phyloP scores from a whole-genome alignment of 2,113 vertebrate genomes.

The Anoura caudifer region DNA sequence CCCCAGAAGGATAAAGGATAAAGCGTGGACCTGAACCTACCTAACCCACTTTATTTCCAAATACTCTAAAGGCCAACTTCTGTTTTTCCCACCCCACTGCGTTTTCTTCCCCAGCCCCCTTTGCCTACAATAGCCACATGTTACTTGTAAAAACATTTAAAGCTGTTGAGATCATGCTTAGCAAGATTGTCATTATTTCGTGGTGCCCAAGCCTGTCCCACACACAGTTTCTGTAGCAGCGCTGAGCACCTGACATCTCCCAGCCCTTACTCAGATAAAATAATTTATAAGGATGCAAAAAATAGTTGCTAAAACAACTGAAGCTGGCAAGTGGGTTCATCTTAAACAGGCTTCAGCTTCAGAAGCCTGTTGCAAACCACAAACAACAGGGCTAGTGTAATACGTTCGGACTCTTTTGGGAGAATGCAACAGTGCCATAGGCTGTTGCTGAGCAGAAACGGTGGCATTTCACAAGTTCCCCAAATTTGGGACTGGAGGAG shows the following conservation, averaged over 20 bases:
- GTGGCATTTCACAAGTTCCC: slow-evolving; percentile 10
- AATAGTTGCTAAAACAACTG: neutral
- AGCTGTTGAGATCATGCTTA: neutral
- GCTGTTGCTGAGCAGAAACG: neutral
- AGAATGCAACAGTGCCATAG: neutral
- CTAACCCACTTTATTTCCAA: neutral
- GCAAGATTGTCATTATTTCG: neutral
- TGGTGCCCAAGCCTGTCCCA: neutral
- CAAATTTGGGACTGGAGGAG: neutral
- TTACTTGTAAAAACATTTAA: neutral
- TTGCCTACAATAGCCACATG: neutral
- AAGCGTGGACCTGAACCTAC: neutral
- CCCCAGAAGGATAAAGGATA: neutral
- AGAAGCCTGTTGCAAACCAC: neutral
- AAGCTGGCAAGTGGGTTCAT: neutral
- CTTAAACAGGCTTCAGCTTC: slow-evolving; percentile 23
- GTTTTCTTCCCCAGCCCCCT: neutral
- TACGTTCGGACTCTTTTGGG: neutral
- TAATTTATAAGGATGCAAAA: slow-evolving; percentile 33
- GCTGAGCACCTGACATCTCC: neutral
- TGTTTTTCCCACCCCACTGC: neutral
- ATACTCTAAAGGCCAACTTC: neutral
- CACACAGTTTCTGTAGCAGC: neutral
- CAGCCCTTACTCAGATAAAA: slow-evolving; percentile 13
- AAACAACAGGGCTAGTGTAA: neutral